phyloP scores from a whole-genome alignment of 1,140 invertebrate species.

The Orussus abietinus region DNA sequence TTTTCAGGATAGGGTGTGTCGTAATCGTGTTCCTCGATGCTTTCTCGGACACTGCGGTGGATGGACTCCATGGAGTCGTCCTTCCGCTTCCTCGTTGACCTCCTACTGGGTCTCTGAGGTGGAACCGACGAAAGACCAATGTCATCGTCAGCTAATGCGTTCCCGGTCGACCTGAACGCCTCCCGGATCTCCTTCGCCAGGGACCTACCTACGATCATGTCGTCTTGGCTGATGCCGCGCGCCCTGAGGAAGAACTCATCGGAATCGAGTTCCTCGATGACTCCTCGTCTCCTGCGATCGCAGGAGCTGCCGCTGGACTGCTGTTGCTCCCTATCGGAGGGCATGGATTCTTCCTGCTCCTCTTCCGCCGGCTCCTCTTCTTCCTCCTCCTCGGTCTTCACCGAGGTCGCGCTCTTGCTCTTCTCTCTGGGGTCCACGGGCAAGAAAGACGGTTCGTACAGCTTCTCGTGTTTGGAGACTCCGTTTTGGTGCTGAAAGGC shows the following conservation, averaged over 20 bases:
- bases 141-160: slow-evolving; percentile 55
- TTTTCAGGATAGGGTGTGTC: slow-evolving; percentile 22
- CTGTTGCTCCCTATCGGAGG: slow-evolving; percentile 48
- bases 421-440: slow-evolving; percentile 38
- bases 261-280: slow-evolving; percentile 79
- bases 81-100: slow-evolving; percentile 36
- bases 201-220: slow-evolving; percentile 72
- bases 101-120: slow-evolving; percentile 38
- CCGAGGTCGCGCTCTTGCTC: too few relatives aligned
- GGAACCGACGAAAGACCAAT: slow-evolving; percentile 17
- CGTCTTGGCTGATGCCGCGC: slow-evolving; percentile 75
- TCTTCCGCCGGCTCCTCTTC: slow-evolving; percentile 15
- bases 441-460: slow-evolving; percentile 28
- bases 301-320: slow-evolving; percentile 53
- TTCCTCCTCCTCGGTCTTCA: slow-evolving; percentile 29
- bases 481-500: too few relatives aligned
- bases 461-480: too few relatives aligned
- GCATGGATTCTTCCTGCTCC: slow-evolving; percentile 28
- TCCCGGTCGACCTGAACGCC: slow-evolving; percentile 65
- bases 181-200: slow-evolving; percentile 74
- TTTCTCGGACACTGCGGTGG: slow-evolving; percentile 19
- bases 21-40: slow-evolving; percentile 40
- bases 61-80: slow-evolving; percentile 27
- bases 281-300: slow-evolving; percentile 55
- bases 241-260: slow-evolving; percentile 81